Conservation (phyloP, 2,797 vertebrate genomes). For the Lepidocolaptes lacrymiger region DNA sequence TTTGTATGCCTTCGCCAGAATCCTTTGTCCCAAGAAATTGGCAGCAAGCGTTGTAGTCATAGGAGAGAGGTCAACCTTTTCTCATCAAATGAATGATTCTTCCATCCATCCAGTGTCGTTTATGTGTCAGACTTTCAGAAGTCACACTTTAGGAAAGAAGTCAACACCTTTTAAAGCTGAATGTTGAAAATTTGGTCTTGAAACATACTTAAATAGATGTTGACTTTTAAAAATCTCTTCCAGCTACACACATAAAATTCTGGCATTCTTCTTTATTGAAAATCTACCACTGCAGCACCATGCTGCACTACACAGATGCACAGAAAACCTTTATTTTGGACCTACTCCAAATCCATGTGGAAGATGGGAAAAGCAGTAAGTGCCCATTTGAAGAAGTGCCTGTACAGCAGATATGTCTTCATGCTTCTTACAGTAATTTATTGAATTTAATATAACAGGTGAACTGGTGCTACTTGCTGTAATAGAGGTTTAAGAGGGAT, state of each 20-base stretch:
- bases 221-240: conserved; percentile 3
- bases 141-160: neutral
- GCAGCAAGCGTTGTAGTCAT: neutral
- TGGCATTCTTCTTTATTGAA: neutral
- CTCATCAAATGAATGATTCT: neutral
- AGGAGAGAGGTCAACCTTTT: neutral
- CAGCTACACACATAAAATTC: neutral
- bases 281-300: neutral
- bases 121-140: neutral
- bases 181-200: neutral
- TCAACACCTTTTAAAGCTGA: neutral
- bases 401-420: neutral
- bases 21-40: neutral
- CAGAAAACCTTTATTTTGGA: neutral
- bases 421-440: conserved; percentile 34
- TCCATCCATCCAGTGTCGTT: neutral
- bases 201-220: neutral
- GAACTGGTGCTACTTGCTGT: conserved; percentile 19
- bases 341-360: neutral
- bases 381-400: conserved; percentile 8
- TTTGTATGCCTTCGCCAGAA: neutral
- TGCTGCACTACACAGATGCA: neutral
- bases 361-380: neutral
- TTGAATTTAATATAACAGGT: conserved; percentile 37
- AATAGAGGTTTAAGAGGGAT: conserved; percentile 59